phyloP scores from a whole-genome alignment of 35 echinoderm and acorn worm genomes.

The Nesometra sesokonis region DNA sequence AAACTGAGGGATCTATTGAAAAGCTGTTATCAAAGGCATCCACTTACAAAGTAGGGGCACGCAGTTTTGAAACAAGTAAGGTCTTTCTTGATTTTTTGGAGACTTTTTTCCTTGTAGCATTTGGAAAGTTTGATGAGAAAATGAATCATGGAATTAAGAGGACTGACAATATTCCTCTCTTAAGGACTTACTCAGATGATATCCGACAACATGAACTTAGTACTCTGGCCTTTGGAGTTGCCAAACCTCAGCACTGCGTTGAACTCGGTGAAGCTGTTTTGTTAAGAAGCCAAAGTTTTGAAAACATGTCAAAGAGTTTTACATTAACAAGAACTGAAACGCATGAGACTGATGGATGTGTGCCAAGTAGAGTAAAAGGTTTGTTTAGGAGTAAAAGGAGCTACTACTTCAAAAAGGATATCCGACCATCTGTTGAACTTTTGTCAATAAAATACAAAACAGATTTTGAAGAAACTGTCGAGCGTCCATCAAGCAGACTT shows the following conservation, averaged over 20 bases:
- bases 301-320: not conserved
- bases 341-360: not conserved
- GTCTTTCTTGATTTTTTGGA: conserved; percentile 78
- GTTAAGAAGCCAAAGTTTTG: not conserved
- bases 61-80: conserved; percentile 66
- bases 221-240: not conserved
- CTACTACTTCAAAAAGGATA: not conserved
- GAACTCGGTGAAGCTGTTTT: not conserved
- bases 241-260: not conserved
- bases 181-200: not conserved
- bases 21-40: not conserved
- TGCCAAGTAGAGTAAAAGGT: not conserved
- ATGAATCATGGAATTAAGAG: not conserved
- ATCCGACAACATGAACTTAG: not conserved
- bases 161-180: not conserved
- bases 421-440: not conserved
- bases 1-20: not conserved
- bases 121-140: conserved; percentile 41
- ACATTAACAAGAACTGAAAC: not conserved
- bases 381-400: not conserved
- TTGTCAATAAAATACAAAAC: not conserved
- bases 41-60: conserved; percentile 36
- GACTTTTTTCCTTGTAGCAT: conserved; percentile 81
- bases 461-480: not conserved
- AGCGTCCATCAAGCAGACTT: not conserved